A percentile compares a stretch with the other conserved stretches of the same genome.
Evolutionary conservation across 2,113 vertebrate genomes (phyloP).

Genomic region (Bothrops jararaca): DNA sequence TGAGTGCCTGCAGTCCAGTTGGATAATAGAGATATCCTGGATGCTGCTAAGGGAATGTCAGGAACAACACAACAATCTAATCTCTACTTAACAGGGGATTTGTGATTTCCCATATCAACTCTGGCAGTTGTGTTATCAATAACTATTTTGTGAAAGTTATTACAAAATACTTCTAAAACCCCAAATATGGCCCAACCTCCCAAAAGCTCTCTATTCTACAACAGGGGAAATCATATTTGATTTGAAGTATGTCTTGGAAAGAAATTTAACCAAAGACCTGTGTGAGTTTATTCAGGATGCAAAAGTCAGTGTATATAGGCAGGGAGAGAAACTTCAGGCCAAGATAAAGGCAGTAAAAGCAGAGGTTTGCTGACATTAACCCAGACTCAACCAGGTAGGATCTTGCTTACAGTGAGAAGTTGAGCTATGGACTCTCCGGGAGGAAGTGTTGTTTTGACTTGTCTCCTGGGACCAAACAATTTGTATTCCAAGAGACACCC

Average conservation of each 20-base stretch:
- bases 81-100: not conserved
- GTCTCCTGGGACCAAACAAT: not conserved
- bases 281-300: not conserved
- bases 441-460: not conserved
- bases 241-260: not conserved
- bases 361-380: not conserved
- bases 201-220: not conserved
- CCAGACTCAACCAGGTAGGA: not conserved
- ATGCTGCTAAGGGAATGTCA: not conserved
- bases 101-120: not conserved
- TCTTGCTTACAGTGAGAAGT: not conserved
- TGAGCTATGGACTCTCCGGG: not conserved
- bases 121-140: not conserved
- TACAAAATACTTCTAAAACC: not conserved
- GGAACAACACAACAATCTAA: not conserved
- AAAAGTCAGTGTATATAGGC: not conserved
- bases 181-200: not conserved
- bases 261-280: not conserved
- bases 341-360: not conserved
- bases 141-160: not conserved
- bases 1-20: not conserved
- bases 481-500: conserved; percentile 13
- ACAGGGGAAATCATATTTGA: not conserved
- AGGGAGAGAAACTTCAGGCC: not conserved
- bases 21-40: not conserved